Conservation (phyloP, 2,113 vertebrate genomes). For the Scortum barcoo region DNA sequence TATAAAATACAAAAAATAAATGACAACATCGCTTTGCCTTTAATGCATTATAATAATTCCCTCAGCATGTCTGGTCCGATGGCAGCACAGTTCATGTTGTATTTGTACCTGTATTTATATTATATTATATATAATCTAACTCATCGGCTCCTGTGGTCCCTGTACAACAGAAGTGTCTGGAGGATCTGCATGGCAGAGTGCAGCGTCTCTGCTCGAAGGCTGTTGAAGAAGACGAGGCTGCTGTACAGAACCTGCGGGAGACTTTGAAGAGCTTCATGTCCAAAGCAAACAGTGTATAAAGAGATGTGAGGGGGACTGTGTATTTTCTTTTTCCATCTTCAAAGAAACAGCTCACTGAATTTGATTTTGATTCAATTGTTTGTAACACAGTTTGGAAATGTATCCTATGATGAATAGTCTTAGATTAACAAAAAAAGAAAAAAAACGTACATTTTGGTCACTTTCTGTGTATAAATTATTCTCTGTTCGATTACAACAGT, state of each 20-base stretch:
- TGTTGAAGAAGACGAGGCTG: slow-evolving; percentile 73
- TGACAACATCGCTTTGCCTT: background rate
- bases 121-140: background rate
- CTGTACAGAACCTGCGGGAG: slow-evolving; percentile 69
- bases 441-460: background rate
- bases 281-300: slow-evolving; percentile 57
- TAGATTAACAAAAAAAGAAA: slow-evolving; percentile 7
- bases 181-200: slow-evolving; percentile 73
- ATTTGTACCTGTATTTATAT: background rate
- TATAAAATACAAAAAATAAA: background rate
- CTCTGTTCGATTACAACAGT: background rate
- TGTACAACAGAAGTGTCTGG: slow-evolving; percentile 74
- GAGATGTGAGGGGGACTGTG: background rate
- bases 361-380: background rate
- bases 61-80: no score
- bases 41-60: background rate
- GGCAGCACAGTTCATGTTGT: background rate
- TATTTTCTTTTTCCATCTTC: background rate
- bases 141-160: background rate
- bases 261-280: slow-evolving; percentile 63
- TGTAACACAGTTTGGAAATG: background rate
- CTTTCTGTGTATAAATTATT: slow-evolving; percentile 23
- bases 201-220: slow-evolving; percentile 71
- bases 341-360: background rate
- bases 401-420: background rate